Evolutionary conservation across 2,888 invertebrate genomes (phyloP), one percentile per base, ranked within the genome.

Genomic region (Diachrysia chrysitis): DNA sequence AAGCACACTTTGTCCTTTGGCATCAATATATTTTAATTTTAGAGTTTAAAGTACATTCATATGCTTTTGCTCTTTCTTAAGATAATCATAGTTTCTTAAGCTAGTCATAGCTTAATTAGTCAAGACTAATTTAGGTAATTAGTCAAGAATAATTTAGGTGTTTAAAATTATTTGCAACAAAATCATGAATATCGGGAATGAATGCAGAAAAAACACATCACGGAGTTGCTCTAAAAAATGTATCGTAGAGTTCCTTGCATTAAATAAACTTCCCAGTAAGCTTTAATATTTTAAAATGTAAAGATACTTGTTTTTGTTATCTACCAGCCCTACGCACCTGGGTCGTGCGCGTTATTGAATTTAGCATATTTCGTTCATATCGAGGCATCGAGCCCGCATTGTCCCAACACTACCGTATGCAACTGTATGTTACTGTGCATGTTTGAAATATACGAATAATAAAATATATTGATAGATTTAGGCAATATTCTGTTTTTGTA

Each of bases 311-410:
- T 53, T 23, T 21, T 23, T 25, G 10, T 10, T 1, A 25, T 25
- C 9, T 2, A 63, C 0, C 87, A 89, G 65, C 88, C 89, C 85
- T 89, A 75, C 53, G 56, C 65, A 80, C 82, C 73, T 82, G 80
- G 83, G 85, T 86, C 88, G 85, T 83, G 85, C 81, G 86, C 86
- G 85, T 89, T 92, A 91, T 92, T 92, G 91, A 91, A 92, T 93
- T 91, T 89, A 89, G 90, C 90, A 92, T 91, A 89, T 90, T 89
- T 85, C 81, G 83, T 86, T 89, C 88, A 88, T 92, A 92, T 92
- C 92, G 87, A 82, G 75, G 83, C 85, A 89, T 91, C 89, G 80
- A 80, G 83, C 73, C 68, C 75, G 83, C 86, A 88, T 89, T 90
- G 90, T 89, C 87, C 84, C 83, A 73, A 73, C 82, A 79, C 86